Percentiles rank a stretch among this genome's conserved stretches.
Evolutionary conservation across 2,888 invertebrate genomes (phyloP).

Genomic region (Spodoptera littoralis): DNA sequence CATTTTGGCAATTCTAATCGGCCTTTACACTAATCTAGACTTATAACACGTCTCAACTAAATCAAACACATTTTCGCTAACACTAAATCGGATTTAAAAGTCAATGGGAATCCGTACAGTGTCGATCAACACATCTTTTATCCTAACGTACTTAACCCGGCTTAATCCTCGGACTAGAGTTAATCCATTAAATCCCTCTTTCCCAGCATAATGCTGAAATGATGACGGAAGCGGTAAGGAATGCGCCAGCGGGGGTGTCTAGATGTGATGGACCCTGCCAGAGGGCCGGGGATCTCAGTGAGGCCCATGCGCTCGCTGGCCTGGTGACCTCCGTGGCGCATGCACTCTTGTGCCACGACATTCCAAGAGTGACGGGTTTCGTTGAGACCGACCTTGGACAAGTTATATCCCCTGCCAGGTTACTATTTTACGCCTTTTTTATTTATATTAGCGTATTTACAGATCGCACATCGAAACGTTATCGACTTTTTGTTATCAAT

Average conservation of each 20-base stretch:
- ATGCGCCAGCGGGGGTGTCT: constrained; percentile 67
- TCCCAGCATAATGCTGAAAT: constrained; percentile 76
- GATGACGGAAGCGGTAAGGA: constrained; percentile 78
- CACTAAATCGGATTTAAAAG: constrained; percentile 27
- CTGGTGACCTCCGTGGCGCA: constrained; percentile 79
- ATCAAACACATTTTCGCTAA: constrained; percentile 14
- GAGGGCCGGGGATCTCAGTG: constrained; percentile 77
- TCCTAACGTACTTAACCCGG: constrained; percentile 33
- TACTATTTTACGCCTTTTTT: constrained; percentile 28
- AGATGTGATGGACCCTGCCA: constrained; percentile 67
- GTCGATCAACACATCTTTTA: constrained; percentile 47
- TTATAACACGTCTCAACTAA: constrained; percentile 2
- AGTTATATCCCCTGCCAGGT: constrained; percentile 82
- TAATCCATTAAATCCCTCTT: constrained; percentile 28
- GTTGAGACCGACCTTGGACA: constrained; percentile 78
- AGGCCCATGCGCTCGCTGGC: constrained; percentile 81
- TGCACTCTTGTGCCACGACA: constrained; percentile 76
- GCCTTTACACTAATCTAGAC: background rate
- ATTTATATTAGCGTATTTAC: background rate
- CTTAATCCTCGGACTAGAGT: constrained; percentile 52
- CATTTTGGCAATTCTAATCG: too few species aligned
- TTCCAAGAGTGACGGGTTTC: constrained; percentile 77
- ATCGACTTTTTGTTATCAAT: background rate
- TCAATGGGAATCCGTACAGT: constrained; percentile 50
- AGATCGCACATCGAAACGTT: background rate